phyloP scores from a whole-genome alignment of 2,113 vertebrate species.

The Zosterops borbonicus region DNA sequence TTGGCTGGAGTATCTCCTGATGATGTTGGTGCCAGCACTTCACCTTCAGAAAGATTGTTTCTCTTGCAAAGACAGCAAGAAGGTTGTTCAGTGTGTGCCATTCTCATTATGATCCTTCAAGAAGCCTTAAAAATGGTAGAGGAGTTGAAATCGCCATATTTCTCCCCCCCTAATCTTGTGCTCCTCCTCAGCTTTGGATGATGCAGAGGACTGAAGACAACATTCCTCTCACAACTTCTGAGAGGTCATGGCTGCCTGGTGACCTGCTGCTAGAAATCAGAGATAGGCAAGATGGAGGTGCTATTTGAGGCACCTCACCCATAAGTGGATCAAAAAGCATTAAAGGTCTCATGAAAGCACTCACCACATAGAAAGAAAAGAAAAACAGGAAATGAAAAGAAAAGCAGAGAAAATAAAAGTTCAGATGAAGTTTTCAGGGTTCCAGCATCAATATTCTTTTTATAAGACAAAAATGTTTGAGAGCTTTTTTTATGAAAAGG shows the following conservation, averaged over 20 bases:
- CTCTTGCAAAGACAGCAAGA: not conserved
- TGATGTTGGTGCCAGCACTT: accelerated
- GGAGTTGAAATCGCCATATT: not conserved
- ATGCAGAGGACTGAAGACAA: not conserved
- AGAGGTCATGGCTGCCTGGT: not conserved
- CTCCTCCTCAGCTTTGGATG: not conserved
- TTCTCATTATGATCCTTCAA: not conserved
- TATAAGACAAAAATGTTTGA: constrained; percentile 28
- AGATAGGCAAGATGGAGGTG: not conserved
- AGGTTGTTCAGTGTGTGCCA: not conserved
- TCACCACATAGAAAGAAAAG: not conserved
- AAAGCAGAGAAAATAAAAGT: constrained; percentile 60
- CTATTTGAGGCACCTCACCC: constrained; percentile 13
- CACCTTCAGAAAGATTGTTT: not conserved
- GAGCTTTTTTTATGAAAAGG: constrained; percentile 57
- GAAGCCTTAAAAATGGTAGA: not conserved
- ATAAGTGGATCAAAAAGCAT: constrained; percentile 31
- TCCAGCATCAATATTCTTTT: constrained; percentile 70
- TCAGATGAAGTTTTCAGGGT: constrained; percentile 65
- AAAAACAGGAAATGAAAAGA: constrained; percentile 64
- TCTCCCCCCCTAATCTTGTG: not conserved
- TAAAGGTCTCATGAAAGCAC: constrained; percentile 21
- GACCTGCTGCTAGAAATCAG: not conserved
- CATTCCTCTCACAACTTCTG: not conserved
- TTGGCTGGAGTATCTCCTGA: not conserved